Conservation (phyloP, 2,113 vertebrate species). For the Miniopterus natalensis region DNA sequence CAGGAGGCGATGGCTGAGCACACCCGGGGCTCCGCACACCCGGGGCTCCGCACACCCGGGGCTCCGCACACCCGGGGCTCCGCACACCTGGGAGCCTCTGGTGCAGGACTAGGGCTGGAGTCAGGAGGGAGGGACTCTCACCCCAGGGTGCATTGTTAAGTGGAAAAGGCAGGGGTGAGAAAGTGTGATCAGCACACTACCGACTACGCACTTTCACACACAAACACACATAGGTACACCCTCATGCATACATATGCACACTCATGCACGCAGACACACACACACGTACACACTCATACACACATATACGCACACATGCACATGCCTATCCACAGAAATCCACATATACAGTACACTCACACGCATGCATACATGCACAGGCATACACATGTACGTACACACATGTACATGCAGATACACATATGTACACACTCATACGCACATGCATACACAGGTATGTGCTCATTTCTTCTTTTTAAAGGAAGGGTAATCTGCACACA, state of each 20-base stretch:
- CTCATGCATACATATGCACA: too few relatives aligned
- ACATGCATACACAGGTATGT: neutral
- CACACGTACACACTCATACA: too few relatives aligned
- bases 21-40: too few relatives aligned
- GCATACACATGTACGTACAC: too few relatives aligned
- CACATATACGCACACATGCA: too few relatives aligned
- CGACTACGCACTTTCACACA: too few relatives aligned
- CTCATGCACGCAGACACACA: too few relatives aligned
- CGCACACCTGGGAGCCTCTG: neutral
- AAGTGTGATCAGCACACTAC: neutral
- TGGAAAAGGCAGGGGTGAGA: neutral
- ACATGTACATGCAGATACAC: neutral
- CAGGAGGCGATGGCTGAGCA: neutral
- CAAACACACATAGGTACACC: too few relatives aligned
- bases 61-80: too few relatives aligned
- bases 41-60: too few relatives aligned
- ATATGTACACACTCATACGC: fast-evolving
- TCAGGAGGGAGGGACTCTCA: fast-evolving
- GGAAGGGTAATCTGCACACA: neutral
- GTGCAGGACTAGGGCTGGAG: neutral
- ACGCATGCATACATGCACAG: neutral
- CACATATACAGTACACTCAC: too few relatives aligned
- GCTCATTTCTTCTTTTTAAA: neutral
- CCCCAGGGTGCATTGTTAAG: neutral
- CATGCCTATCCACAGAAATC: too few relatives aligned